Evolutionary conservation across 1,140 invertebrate species (phyloP).

Genomic region (Megalopta genalis): DNA sequence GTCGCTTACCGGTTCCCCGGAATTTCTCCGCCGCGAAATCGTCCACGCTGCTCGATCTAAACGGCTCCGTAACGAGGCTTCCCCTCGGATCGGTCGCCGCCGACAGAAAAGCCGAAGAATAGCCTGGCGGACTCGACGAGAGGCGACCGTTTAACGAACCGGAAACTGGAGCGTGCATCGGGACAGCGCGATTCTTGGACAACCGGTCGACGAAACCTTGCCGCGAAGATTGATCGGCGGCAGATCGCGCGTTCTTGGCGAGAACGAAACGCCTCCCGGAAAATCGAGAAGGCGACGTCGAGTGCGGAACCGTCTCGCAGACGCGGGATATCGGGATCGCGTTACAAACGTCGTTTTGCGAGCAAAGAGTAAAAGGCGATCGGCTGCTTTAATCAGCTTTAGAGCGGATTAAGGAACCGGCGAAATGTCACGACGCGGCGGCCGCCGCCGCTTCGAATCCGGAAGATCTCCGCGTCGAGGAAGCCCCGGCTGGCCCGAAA

Average conservation of each 20-base stretch:
- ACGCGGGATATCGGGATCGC: too few relatives aligned
- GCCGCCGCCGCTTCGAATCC: not conserved
- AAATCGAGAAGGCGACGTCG: too few relatives aligned
- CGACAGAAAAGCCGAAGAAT: constrained; percentile 17
- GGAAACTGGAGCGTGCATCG: constrained; percentile 67
- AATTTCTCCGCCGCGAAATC: constrained; percentile 41
- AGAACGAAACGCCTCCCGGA: not conserved
- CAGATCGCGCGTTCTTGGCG: not conserved
- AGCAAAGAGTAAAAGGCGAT: not conserved
- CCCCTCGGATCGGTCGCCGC: constrained; percentile 6
- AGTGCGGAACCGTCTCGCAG: too few relatives aligned
- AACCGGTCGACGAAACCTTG: too few relatives aligned
- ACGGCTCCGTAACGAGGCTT: constrained; percentile 43
- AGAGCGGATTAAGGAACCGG: not conserved
- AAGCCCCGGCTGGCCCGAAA: not conserved
- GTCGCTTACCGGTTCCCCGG: not conserved
- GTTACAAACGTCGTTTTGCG: too few relatives aligned
- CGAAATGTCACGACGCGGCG: not conserved
- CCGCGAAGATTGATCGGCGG: too few relatives aligned
- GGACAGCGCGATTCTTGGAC: constrained; percentile 25
- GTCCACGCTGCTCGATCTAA: constrained; percentile 38
- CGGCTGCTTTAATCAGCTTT: not conserved
- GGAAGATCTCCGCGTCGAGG: not conserved
- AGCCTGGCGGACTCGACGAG: not conserved
- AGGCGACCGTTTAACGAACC: constrained; percentile 64